Conservation (phyloP, 30 jellyfish, hydroid and myxozoan genomes). For the Cassiopea xamachana region DNA sequence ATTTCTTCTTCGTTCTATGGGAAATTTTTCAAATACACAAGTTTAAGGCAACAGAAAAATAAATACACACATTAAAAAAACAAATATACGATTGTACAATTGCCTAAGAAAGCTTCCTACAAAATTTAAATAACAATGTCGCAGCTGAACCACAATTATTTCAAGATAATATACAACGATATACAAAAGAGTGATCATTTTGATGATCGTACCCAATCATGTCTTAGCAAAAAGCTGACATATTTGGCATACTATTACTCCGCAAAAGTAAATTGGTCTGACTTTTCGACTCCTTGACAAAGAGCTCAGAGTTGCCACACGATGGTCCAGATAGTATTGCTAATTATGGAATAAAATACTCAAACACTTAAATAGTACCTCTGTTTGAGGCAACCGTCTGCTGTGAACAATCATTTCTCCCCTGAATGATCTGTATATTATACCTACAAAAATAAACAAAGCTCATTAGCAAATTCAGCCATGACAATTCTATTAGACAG, state of each 20-base stretch:
- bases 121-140: too few relatives aligned
- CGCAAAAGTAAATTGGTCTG: too few relatives aligned
- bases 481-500: too few relatives aligned
- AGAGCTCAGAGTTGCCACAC: not conserved
- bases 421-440: conserved; percentile 87
- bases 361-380: conserved; percentile 32
- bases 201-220: too few relatives aligned
- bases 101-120: too few relatives aligned
- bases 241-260: too few relatives aligned
- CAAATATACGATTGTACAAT: too few relatives aligned
- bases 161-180: too few relatives aligned
- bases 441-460: conserved; percentile 39
- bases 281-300: too few relatives aligned
- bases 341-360: not conserved
- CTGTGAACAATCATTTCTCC: conserved; percentile 89
- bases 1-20: conserved; percentile 72
- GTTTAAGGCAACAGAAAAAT: not conserved
- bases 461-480: not conserved
- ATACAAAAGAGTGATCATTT: too few relatives aligned
- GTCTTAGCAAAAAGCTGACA: too few relatives aligned
- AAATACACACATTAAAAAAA: not conserved
- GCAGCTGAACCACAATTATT: too few relatives aligned
- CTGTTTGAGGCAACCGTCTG: conserved; percentile 88
- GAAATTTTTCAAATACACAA: not conserved
- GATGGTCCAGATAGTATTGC: not conserved